Conservation (phyloP, 2,797 vertebrate genomes). For the Chaenodraco wilsoni region DNA sequence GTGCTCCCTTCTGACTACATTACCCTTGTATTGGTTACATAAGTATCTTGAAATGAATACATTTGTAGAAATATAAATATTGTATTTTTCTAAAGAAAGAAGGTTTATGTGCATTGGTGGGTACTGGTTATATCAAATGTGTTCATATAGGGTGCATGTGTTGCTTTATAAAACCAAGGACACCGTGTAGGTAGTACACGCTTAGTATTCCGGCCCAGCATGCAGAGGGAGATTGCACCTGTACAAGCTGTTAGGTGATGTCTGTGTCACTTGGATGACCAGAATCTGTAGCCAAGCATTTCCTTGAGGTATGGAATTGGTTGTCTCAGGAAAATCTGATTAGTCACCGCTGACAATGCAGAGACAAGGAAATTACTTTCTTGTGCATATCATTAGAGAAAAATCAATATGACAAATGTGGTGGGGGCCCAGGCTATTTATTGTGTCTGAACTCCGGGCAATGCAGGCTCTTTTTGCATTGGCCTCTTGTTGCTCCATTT, state of each 20-base stretch:
- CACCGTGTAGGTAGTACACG: constrained; percentile 37
- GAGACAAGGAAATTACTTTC: constrained; percentile 90
- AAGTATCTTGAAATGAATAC: constrained; percentile 32
- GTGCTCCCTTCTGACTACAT: background rate
- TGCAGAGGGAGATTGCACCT: constrained; percentile 72
- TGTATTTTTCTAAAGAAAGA: background rate
- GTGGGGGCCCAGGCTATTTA: constrained; percentile 82
- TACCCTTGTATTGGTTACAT: background rate
- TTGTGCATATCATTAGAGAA: constrained; percentile 90
- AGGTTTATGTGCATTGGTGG: background rate
- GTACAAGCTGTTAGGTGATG: constrained; percentile 72
- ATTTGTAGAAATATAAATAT: constrained; percentile 6
- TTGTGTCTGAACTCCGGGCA: constrained; percentile 79
- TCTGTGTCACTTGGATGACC: constrained; percentile 78
- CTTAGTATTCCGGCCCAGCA: constrained; percentile 75
- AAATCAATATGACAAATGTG: constrained; percentile 90
- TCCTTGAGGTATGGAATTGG: constrained; percentile 84
- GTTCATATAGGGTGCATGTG: constrained; percentile 6
- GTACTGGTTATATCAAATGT: background rate
- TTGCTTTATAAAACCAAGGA: constrained; percentile 59
- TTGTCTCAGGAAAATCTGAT: constrained; percentile 83
- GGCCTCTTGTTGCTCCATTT: constrained; percentile 71
- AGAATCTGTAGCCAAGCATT: constrained; percentile 83
- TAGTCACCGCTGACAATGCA: constrained; percentile 88
- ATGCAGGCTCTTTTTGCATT: constrained; percentile 61